phyloP scores from a whole-genome alignment of 2,888 invertebrate species.

The Tineola bisselliella region DNA sequence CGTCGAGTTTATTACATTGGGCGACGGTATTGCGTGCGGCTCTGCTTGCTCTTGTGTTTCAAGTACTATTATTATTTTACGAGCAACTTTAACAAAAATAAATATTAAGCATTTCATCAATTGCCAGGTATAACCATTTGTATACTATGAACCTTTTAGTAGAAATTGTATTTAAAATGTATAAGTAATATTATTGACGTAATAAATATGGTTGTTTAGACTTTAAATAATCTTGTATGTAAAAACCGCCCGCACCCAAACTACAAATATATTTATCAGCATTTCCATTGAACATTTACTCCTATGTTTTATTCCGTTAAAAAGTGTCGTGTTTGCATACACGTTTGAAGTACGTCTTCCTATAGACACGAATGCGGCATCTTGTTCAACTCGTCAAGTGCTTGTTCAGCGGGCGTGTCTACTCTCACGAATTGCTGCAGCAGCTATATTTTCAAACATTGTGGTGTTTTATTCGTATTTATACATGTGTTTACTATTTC shows the following conservation, averaged over 20 bases:
- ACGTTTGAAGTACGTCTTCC: constrained; percentile 15
- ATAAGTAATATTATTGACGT: no score
- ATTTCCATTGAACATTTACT: neutral
- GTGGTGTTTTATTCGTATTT: constrained; percentile 14
- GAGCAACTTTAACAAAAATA: constrained; percentile 36
- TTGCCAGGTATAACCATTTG: constrained; percentile 14
- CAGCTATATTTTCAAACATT: constrained; percentile 7
- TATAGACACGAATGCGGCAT: constrained; percentile 30
- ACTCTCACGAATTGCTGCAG: constrained; percentile 4
- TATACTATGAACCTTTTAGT: no score
- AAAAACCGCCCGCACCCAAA: neutral
- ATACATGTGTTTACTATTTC: constrained; percentile 22
- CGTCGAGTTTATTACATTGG: constrained; percentile 40
- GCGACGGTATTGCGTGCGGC: constrained; percentile 31
- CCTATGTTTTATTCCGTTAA: constrained; percentile 12
- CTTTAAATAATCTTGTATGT: no score
- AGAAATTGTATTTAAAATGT: no score
- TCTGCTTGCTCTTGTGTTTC: constrained; percentile 24
- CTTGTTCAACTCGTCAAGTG: constrained; percentile 39
- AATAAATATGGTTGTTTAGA: no score
- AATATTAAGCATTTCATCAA: constrained; percentile 35
- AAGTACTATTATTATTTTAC: constrained; percentile 35
- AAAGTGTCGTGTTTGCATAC: constrained; percentile 17
- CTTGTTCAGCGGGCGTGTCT: constrained; percentile 53
- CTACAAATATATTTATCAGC: constrained; percentile 1